These are phyloP conservation scores for Caenorhabditis wallacei DNA, from an alignment of 2,888 invertebrate species.

Conservation along the genomic window DNA sequence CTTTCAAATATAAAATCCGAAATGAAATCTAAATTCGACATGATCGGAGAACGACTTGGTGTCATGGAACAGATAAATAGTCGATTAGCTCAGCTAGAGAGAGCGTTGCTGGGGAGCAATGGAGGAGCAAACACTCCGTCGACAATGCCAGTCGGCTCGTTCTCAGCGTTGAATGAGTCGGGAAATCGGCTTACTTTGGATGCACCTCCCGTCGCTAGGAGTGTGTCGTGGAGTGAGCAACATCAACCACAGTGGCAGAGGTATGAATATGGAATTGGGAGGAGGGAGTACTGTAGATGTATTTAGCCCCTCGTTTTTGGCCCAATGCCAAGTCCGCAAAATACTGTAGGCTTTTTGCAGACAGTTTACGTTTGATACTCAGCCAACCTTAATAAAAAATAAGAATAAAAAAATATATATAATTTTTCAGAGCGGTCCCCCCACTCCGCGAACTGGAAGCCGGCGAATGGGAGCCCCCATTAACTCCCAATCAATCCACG, in stretches of 20 bases:
- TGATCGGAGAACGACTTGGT: constrained; percentile 72
- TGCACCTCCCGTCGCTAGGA: constrained; percentile 63
- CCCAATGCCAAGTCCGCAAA: too few species aligned
- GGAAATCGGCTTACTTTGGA: constrained; percentile 62
- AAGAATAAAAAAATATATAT: background rate
- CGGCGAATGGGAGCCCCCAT: constrained; percentile 54
- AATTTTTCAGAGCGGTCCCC: constrained; percentile 50
- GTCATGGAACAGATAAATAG: constrained; percentile 72
- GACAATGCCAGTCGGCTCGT: constrained; percentile 73
- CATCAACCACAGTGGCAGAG: constrained; percentile 60
- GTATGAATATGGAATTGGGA: constrained; percentile 12
- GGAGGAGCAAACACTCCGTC: constrained; percentile 73
- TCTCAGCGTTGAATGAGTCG: constrained; percentile 62
- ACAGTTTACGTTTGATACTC: too few species aligned
- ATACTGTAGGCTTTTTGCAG: too few species aligned
- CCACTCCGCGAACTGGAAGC: constrained; percentile 59
- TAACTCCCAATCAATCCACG: constrained; percentile 40
- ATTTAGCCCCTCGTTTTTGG: too few species aligned
- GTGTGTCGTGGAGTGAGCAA: constrained; percentile 72
- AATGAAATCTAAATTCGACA: constrained; percentile 75
- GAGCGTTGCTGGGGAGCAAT: constrained; percentile 91
- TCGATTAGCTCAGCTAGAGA: constrained; percentile 90
- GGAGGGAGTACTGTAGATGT: too few species aligned
- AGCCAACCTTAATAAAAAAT: background rate
- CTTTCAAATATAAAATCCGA: constrained; percentile 74